Conservation (phyloP, 2,888 invertebrate genomes). For the Cantharis flavilabris region DNA sequence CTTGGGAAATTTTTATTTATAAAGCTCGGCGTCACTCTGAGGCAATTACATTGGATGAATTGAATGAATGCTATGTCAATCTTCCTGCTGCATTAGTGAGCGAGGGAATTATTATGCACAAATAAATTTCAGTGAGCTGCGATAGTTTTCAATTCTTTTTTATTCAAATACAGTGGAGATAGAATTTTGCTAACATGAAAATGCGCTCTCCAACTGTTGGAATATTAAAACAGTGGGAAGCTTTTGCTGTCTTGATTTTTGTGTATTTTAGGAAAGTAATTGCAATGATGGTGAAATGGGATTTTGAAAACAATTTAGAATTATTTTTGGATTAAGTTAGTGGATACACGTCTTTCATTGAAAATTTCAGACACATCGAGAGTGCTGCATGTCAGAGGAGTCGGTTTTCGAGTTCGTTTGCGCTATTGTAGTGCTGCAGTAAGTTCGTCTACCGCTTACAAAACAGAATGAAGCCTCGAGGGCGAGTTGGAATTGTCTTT, state of each 20-base stretch:
- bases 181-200: neutral
- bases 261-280: neutral
- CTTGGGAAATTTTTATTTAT: constrained; percentile 6
- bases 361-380: constrained; percentile 29
- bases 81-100: neutral
- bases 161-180: neutral
- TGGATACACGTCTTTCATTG: constrained; percentile 26
- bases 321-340: constrained; percentile 16
- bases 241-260: neutral
- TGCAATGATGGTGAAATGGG: neutral
- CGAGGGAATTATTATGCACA: neutral
- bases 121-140: neutral
- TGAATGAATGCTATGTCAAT: constrained; percentile 10
- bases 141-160: neutral
- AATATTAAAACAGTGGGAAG: too few relatives aligned
- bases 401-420: constrained; percentile 27
- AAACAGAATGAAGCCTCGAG: constrained; percentile 27
- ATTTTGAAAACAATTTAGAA: constrained; percentile 7
- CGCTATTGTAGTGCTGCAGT: constrained; percentile 30
- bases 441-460: constrained; percentile 28
- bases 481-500: constrained; percentile 27
- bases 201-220: neutral
- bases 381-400: constrained; percentile 19
- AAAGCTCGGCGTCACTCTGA: neutral
- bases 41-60: constrained; percentile 6